Conservation (phyloP, 1,140 invertebrate genomes). For the Oncopeltus fasciatus region DNA sequence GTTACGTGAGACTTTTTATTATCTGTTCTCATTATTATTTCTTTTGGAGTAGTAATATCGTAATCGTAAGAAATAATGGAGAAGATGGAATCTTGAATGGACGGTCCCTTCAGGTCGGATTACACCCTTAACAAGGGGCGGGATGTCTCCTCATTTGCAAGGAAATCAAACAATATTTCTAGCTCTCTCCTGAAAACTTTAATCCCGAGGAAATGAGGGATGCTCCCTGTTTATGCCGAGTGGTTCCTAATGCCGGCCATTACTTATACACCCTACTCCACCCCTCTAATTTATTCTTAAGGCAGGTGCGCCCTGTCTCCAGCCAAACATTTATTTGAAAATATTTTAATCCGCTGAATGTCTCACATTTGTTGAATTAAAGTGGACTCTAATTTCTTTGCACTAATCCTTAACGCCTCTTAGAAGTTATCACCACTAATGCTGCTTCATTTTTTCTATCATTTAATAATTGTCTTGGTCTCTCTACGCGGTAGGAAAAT, state of each 20-base stretch:
- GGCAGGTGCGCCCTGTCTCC: slow-evolving; percentile 4
- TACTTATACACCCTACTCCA: not conserved
- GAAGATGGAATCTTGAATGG: too few relatives aligned
- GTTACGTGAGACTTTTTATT: too few relatives aligned
- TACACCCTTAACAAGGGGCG: slow-evolving; percentile 1
- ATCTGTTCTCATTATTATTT: too few relatives aligned
- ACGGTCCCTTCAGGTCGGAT: too few relatives aligned
- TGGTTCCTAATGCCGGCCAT: slow-evolving; percentile 5
- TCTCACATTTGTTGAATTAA: slow-evolving; percentile 9
- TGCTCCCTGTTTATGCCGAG: slow-evolving; percentile 3
- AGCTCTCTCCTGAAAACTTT: not conserved
- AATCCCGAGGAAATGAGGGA: slow-evolving; percentile 4
- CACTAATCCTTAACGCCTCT: not conserved
- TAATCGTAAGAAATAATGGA: too few relatives aligned
- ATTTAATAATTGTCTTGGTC: too few relatives aligned
- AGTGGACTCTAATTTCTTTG: slow-evolving; percentile 3
- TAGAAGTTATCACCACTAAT: not conserved
- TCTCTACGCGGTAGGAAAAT: too few relatives aligned
- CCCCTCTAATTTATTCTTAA: not conserved
- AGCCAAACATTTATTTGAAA: slow-evolving; percentile 6
- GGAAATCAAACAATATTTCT: slow-evolving; percentile 10
- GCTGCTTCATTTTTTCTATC: not conserved
- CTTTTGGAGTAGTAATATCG: too few relatives aligned
- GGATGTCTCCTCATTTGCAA: slow-evolving; percentile 2
- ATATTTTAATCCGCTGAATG: slow-evolving; percentile 8